Evolutionary conservation across 2,888 invertebrate species (phyloP), one percentile per base, ranked within the genome.

Genomic region (Steinernema scapterisci): DNA sequence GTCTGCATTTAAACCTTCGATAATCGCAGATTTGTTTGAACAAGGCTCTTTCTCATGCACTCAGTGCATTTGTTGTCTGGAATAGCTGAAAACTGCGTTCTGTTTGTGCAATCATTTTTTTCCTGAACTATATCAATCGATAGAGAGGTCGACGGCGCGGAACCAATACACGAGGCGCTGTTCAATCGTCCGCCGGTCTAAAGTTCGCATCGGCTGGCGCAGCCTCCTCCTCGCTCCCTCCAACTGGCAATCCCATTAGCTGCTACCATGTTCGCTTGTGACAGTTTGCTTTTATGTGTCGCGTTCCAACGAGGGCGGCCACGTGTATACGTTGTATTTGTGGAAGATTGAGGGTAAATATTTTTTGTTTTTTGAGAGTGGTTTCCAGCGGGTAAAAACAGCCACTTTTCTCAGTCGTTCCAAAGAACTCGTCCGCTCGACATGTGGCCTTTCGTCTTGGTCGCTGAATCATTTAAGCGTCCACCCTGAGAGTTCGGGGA

Each of bases 21-120:
- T 9, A 9, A 9, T 38, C 5, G 5, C 38, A 6, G 5, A 9
- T 38, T 38, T 38, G 38, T 38, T 38, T 38, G 38, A 38, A 38
- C 38, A 38, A 38, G 38, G 38, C 38, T 38, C 38, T 9, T 9
- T 38, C 38, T 23, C 5, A 48, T 16, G 3, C 3, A 13, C 48
- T 48, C 13, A 3, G 48, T 2, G 13, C 16, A 3, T 48, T 48
- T 16, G 5, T 48, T 48, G 5, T 48, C 48, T 48, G 16, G 19
- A 19, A 21, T 9, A n/a, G 52, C 23, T 52, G 23, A 23, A 23
- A 52, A 23, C 23, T 11, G 52, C 63, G 63, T 16, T 27, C 31
- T 63, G 63, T 63, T 63, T 63, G 63, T 63, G 31, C 27, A 63
- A 25, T 25, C 25, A 9, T 63, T 63, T 63, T 31, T 38, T 63